Evolutionary conservation across 2,113 vertebrate species (phyloP).

Genomic region (Prunella fulvescens): DNA sequence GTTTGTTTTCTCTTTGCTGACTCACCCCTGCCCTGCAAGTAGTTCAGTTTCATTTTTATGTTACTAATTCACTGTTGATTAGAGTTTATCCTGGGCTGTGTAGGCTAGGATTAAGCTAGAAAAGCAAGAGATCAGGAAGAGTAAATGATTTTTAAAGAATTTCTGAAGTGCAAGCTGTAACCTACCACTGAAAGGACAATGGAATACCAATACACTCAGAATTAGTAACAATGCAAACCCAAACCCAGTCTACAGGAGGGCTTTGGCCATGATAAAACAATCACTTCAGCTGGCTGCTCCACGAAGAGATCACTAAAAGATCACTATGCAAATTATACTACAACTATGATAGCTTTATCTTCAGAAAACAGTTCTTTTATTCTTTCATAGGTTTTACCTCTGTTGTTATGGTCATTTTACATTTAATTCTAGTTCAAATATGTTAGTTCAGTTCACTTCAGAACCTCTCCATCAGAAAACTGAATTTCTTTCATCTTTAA

Average conservation of each 20-base stretch:
- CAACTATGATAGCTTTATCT: background rate
- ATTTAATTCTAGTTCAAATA: background rate
- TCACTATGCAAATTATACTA: background rate
- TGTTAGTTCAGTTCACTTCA: background rate
- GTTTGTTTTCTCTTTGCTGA: constrained; percentile 18
- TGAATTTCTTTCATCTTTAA: background rate
- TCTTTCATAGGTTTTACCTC: background rate
- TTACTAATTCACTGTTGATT: background rate
- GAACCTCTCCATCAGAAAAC: background rate
- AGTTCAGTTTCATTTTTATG: background rate
- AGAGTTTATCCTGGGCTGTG: background rate
- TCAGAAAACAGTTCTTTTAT: background rate
- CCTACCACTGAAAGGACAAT: background rate
- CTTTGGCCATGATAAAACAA: background rate
- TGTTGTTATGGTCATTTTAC: background rate
- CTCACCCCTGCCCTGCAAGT: background rate
- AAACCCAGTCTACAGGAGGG: background rate
- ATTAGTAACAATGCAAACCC: background rate
- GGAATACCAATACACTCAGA: background rate
- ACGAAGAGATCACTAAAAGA: background rate
- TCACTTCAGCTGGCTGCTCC: background rate
- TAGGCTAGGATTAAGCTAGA: background rate
- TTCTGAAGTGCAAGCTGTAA: background rate
- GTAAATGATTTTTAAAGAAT: background rate
- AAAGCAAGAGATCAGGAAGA: background rate